Percentiles rank a stretch among this genome's conserved stretches.
These are phyloP conservation scores for Chlamydotis undulata DNA, from an alignment of 2,113 vertebrate genomes.

Conservation along the genomic window DNA sequence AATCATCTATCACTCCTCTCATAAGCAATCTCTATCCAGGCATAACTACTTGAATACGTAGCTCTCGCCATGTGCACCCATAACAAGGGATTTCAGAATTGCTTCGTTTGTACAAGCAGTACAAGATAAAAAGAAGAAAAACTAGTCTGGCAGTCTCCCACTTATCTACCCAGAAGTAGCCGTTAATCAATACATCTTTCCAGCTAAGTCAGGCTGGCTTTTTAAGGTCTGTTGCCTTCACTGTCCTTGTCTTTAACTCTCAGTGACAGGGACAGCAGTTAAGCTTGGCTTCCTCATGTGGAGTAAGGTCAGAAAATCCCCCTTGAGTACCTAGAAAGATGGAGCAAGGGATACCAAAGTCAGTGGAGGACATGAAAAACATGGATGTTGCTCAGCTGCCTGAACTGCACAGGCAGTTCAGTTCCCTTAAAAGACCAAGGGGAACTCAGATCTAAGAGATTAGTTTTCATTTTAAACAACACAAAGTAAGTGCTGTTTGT, in stretches of 20 bases:
- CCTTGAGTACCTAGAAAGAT: not conserved
- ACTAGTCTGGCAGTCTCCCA: not conserved
- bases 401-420: not conserved
- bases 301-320: not conserved
- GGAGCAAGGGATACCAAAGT: not conserved
- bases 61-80: not conserved
- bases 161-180: not conserved
- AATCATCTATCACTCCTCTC: not conserved
- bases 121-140: not conserved
- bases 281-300: not conserved
- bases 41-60: not conserved
- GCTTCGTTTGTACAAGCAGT: not conserved
- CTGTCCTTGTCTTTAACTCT: not conserved
- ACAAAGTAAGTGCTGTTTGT: not conserved
- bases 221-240: not conserved
- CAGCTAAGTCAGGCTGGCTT: not conserved
- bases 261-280: not conserved
- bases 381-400: not conserved
- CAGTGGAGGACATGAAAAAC: not conserved
- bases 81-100: not conserved
- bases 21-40: not conserved
- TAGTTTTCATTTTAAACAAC: not conserved
- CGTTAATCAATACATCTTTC: not conserved
- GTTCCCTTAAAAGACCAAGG: not conserved
- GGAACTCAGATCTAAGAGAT: not conserved